Percentiles rank a stretch among this genome's conserved stretches.
These are phyloP conservation scores for Manis javanica DNA, from an alignment of 2,797 vertebrate species.

Conservation along the genomic window DNA sequence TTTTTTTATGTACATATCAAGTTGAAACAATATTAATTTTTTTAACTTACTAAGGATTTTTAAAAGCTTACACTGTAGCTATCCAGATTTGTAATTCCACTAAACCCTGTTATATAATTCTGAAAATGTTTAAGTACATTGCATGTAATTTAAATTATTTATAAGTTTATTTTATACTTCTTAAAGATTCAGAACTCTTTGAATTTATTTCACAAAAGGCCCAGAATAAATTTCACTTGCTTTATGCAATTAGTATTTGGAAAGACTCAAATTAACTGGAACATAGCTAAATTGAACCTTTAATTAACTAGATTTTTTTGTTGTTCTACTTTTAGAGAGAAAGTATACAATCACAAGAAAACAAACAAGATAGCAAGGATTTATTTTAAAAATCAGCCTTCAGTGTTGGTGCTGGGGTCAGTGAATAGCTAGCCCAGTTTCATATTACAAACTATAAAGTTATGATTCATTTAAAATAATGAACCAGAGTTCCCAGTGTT, in stretches of 20 bases:
- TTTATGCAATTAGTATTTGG: conserved; percentile 55
- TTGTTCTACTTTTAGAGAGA: conserved; percentile 54
- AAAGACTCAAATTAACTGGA: conserved; percentile 67
- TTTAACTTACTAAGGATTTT: conserved; percentile 2
- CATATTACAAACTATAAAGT: not conserved
- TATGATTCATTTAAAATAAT: conserved; percentile 35
- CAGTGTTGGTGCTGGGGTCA: not conserved
- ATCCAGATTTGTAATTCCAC: not conserved
- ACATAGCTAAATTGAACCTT: conserved; percentile 57
- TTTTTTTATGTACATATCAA: not conserved
- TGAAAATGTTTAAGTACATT: conserved; percentile 36
- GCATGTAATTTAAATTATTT: conserved; percentile 62
- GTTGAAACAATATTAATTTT: not conserved
- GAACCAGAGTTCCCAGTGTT: not conserved
- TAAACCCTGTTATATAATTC: not conserved
- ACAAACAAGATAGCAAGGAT: conserved; percentile 56
- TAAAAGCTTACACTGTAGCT: not conserved
- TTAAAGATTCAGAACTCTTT: conserved; percentile 20
- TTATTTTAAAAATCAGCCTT: conserved; percentile 60
- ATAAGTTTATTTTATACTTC: conserved; percentile 57
- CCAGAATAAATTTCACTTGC: conserved; percentile 63
- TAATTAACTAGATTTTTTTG: conserved; percentile 67
- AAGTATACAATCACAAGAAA: conserved; percentile 49
- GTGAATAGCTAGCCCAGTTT: not conserved
- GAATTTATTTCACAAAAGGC: conserved; percentile 54